Evolutionary conservation across 2,113 vertebrate species (phyloP).

Genomic region (Orthonyx spaldingii): DNA sequence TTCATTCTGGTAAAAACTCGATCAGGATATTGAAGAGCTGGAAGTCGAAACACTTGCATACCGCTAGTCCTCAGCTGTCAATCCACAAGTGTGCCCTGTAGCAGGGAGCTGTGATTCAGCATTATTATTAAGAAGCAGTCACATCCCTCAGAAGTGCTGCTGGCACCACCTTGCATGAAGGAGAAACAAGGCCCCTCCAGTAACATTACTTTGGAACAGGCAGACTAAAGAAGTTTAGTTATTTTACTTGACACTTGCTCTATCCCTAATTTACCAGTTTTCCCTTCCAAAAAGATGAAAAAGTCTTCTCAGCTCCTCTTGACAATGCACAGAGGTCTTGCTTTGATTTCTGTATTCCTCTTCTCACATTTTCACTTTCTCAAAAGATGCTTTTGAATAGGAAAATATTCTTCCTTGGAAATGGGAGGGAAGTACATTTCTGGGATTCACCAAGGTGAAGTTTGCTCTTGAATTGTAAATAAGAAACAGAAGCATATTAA

Average conservation of each 20-base stretch:
- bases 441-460: not conserved
- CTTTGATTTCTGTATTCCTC: not conserved
- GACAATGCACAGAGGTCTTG: not conserved
- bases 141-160: not conserved
- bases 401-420: not conserved
- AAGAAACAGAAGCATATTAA: not conserved
- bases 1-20: not conserved
- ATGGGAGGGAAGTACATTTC: rapidly evolving
- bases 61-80: not conserved
- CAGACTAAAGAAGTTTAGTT: not conserved
- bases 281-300: not conserved
- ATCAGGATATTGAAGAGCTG: not conserved
- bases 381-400: not conserved
- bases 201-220: not conserved
- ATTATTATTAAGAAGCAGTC: not conserved
- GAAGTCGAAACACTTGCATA: not conserved
- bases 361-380: not conserved
- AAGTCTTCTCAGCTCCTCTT: not conserved
- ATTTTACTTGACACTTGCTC: not conserved
- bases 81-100: not conserved
- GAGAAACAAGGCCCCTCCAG: not conserved
- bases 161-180: not conserved
- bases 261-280: not conserved
- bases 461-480: not conserved
- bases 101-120: not conserved